Percentiles rank a stretch among this genome's conserved stretches.
phyloP scores from a whole-genome alignment of 2,797 vertebrate genomes.

The Gouania willdenowi region DNA sequence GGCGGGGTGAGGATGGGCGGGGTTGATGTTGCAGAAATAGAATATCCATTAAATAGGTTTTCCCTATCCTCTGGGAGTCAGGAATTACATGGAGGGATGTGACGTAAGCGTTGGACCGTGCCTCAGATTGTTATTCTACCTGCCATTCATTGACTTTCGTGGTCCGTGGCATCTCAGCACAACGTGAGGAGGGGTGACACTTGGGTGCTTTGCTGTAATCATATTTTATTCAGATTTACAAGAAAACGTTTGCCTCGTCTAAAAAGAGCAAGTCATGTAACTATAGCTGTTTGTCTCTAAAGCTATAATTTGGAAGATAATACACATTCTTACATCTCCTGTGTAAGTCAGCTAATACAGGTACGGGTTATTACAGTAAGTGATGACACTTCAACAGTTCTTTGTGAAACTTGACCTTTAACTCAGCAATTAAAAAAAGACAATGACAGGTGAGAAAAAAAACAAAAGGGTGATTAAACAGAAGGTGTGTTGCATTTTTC shows the following conservation, averaged over 20 bases:
- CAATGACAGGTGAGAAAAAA: slow-evolving; percentile 58
- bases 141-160: slow-evolving; percentile 26
- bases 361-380: slow-evolving; percentile 67
- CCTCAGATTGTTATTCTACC: slow-evolving; percentile 48
- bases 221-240: slow-evolving; percentile 15
- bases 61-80: slow-evolving; percentile 50
- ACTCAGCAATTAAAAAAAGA: slow-evolving; percentile 74
- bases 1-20: slow-evolving; percentile 19
- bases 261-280: not conserved
- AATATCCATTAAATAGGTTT: slow-evolving; percentile 78
- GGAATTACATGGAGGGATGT: slow-evolving; percentile 61
- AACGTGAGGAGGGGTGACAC: not conserved
- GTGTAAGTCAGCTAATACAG: slow-evolving; percentile 61
- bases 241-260: not conserved
- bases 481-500: slow-evolving; percentile 37
- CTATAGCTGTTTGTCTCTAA: not conserved
- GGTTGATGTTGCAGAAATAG: slow-evolving; percentile 58
- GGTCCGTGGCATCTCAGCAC: slow-evolving; percentile 1
- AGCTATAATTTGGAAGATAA: too few species aligned
- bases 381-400: slow-evolving; percentile 78
- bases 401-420: slow-evolving; percentile 75
- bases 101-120: slow-evolving; percentile 36
- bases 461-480: slow-evolving; percentile 28
- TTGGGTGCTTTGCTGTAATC: too few species aligned
- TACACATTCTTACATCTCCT: slow-evolving; percentile 42